These are phyloP conservation scores for Cordilura impudica DNA, from an alignment of 2,888 invertebrate species.

Conservation along the genomic window DNA sequence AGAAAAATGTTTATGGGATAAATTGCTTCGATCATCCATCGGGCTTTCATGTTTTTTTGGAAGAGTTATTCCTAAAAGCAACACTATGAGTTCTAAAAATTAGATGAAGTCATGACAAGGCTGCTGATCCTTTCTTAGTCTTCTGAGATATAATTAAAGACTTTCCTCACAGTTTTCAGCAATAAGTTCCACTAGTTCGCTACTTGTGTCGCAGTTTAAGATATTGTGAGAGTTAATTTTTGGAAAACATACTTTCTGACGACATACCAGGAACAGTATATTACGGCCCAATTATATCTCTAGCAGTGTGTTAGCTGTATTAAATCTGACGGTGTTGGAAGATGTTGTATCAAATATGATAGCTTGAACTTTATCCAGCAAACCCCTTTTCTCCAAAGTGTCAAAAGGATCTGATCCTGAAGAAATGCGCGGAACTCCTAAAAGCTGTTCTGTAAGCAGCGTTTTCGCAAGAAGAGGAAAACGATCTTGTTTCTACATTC, in stretches of 20 bases:
- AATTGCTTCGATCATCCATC: background rate
- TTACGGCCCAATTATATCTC: background rate
- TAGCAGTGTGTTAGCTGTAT: background rate
- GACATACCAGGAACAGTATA: too few species aligned
- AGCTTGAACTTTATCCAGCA: background rate
- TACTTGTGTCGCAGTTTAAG: too few species aligned
- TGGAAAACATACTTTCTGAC: background rate
- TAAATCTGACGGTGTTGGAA: too few species aligned
- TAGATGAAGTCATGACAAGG: background rate
- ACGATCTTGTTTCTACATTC: constrained; percentile 1
- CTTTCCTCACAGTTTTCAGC: too few species aligned
- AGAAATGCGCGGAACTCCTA: too few species aligned
- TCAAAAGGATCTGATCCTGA: background rate
- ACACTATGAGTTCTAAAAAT: too few species aligned
- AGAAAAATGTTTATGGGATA: background rate
- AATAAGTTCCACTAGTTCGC: too few species aligned
- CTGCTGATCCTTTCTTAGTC: background rate
- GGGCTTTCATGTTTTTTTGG: too few species aligned
- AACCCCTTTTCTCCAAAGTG: constrained; percentile 5
- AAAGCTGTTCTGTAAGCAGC: background rate
- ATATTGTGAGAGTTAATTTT: too few species aligned
- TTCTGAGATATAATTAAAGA: background rate
- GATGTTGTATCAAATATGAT: background rate
- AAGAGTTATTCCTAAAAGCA: too few species aligned
- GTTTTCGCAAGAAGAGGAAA: background rate